Evolutionary conservation across 2,113 vertebrate genomes (phyloP), one percentile per base, ranked within the genome.

Genomic region (Oophaga pumilio): DNA sequence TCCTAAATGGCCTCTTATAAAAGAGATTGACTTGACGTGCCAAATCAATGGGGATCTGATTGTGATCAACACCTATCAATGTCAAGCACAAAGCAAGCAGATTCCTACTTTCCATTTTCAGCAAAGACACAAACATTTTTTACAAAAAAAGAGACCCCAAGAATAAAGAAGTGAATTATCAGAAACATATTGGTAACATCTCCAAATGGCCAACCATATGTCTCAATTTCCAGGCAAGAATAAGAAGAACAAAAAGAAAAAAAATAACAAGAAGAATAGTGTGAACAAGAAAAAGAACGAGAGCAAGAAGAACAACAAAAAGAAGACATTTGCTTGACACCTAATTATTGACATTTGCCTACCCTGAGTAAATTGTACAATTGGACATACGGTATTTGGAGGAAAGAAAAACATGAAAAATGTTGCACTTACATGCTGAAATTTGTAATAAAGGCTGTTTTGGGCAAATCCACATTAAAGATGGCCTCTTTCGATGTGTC

Each of bases 371-470:
- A 57, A 13, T 68, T 76, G 12, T 43, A 2, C 33, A 43, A 43
- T 43, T 43, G 1, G 33, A 43, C 33, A 43, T 43, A n/a, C n/a
- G n/a, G n/a, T n/a, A 66, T 66, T n/a, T n/a, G 3, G 3, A 8
- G 7, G 24, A 1, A 66, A 66, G 10, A 20, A 62, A 66, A 8
- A 68, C 4, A 24, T 15, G 4, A 6, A 66, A 6, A 26, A 50
- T 17, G 17, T 15, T 28, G 10, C 15, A 68, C 97, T 6, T 88
- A 99, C 98, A 99, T 96, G 93, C 90, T 96, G 87, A 99, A 99
- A 92, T 96, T 96, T 88, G 95, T 97, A 92, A 99, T 99, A 94
- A 99, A 98, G 89, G 97, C 97, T 8, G 96, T 96, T 90, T 97
- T 99, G 69, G 98, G 97, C 73, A 99, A 97, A 12, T 93, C 96